phyloP scores from a whole-genome alignment of 2,113 vertebrate species.

The Phalacrocorax aristotelis region DNA sequence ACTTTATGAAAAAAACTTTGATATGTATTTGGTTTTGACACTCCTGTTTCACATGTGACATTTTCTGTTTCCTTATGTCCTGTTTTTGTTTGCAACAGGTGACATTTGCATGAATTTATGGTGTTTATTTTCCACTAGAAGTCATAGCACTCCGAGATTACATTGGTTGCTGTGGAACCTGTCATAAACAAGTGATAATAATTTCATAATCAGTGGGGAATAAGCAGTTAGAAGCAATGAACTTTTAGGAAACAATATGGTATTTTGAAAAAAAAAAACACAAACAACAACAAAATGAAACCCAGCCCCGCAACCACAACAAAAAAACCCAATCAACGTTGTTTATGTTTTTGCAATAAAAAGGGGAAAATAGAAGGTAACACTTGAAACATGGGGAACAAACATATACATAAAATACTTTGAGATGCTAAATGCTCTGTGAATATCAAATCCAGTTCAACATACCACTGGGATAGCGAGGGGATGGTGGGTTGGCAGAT shows the following conservation, averaged over 20 bases:
- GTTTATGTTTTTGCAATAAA: background rate
- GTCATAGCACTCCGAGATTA: background rate
- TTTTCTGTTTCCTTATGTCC: background rate
- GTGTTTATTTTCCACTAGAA: slow-evolving; percentile 26
- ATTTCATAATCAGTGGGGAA: background rate
- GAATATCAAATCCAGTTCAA: background rate
- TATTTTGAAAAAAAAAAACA: background rate
- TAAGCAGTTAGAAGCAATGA: background rate
- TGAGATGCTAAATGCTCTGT: background rate
- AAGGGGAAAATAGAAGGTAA: background rate
- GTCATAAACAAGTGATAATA: slow-evolving; percentile 15
- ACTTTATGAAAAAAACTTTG: background rate
- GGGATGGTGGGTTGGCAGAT: background rate
- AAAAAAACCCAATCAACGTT: background rate
- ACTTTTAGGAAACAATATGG: background rate
- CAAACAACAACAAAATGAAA: background rate
- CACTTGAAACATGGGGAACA: background rate
- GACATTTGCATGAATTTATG: background rate
- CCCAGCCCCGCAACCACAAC: background rate
- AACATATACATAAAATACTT: background rate
- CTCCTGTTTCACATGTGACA: background rate
- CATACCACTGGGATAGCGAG: background rate
- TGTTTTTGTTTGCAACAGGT: background rate
- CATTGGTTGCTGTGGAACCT: background rate
- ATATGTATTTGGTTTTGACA: background rate